Conservation (phyloP, 2,113 vertebrate species). For the Pholis gunnellus region DNA sequence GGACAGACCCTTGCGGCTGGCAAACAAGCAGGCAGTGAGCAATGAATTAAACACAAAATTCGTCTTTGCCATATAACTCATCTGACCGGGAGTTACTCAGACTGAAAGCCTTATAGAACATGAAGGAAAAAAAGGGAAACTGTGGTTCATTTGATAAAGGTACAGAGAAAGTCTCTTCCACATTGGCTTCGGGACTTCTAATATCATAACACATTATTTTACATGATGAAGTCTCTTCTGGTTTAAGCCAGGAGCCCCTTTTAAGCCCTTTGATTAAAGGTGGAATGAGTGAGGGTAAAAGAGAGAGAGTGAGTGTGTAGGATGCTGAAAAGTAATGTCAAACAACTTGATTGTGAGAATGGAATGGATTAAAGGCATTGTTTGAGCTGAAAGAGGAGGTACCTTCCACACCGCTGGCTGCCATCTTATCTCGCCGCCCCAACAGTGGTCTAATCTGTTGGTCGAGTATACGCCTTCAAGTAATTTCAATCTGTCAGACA, state of each 20-base stretch:
- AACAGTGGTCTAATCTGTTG: conserved; percentile 85
- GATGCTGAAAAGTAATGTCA: conserved; percentile 82
- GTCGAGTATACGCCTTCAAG: conserved; percentile 80
- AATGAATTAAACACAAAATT: conserved; percentile 65
- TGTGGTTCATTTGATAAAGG: conserved; percentile 61
- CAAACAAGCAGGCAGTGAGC: conserved; percentile 36
- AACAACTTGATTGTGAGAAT: conserved; percentile 75
- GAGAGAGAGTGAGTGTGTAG: conserved; percentile 72
- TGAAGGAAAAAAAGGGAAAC: conserved; percentile 26
- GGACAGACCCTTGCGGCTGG: conserved; percentile 55
- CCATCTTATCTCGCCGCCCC: conserved; percentile 79
- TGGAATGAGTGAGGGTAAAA: conserved; percentile 29
- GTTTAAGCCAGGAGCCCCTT: conserved; percentile 58
- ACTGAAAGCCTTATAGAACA: conserved; percentile 61
- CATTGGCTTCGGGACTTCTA: conserved; percentile 63
- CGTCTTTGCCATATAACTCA: conserved; percentile 45
- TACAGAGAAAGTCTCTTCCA: conserved; percentile 64
- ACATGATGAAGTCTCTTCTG: conserved; percentile 60
- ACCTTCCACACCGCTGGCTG: conserved; percentile 74
- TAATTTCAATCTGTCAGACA: conserved; percentile 83
- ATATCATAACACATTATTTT: conserved; percentile 73
- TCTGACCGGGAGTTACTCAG: conserved; percentile 44
- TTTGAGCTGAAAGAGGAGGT: conserved; percentile 76
- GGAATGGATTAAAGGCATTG: conserved; percentile 84
- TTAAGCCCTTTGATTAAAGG: conserved; percentile 57